Evolutionary conservation across 2,888 invertebrate genomes (phyloP), one percentile per base, ranked within the genome.

Genomic region (Sphaerophoria rueppellii): DNA sequence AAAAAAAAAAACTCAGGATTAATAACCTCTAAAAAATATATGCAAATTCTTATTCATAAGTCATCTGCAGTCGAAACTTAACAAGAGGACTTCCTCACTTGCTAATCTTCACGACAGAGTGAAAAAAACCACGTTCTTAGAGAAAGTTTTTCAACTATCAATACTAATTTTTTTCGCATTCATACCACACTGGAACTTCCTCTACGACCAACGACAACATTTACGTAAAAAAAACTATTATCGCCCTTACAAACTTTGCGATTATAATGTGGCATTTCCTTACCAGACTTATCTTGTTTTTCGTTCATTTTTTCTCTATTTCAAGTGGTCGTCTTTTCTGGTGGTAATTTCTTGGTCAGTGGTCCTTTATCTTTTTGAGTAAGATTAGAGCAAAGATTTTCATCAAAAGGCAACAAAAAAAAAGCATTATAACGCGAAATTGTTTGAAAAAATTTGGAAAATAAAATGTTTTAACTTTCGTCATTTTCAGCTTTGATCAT

Each of bases 391-490:
- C 37, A 40, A 72, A 73, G 55, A 43, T 73, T 73, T 73, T 34
- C 32, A 63, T 63, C 63, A 43, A 73, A 73, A 48, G 9, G 58
- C 50, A 75, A 75, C 67, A 67, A 75, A 75, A 67, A 75, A 67
- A 75, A 67, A 37, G 65, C 40, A 50, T 75, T 75, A 50, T 67
- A 50, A 58, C 58, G 48, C 50, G 37, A 32, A 40, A 12, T 0
- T 60, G 16, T 9, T 40, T 11, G 16, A 60, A 60, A 43, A 60
- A 60, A 2, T 1, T 24, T 24, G 60, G 40, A 60, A 14, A 16
- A 60, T 16, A 11, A 24, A 24, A 40, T 24, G 35, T 40, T 4
- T 16, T 24, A 40, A 60, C 40, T 60, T 60, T 24, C 11, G 40
- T 60, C 60, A 60, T 43, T 60, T 60, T 60, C 40, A 40, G 40